phyloP scores from a whole-genome alignment of 1,140 invertebrate genomes.

The Caerostris extrusa region DNA sequence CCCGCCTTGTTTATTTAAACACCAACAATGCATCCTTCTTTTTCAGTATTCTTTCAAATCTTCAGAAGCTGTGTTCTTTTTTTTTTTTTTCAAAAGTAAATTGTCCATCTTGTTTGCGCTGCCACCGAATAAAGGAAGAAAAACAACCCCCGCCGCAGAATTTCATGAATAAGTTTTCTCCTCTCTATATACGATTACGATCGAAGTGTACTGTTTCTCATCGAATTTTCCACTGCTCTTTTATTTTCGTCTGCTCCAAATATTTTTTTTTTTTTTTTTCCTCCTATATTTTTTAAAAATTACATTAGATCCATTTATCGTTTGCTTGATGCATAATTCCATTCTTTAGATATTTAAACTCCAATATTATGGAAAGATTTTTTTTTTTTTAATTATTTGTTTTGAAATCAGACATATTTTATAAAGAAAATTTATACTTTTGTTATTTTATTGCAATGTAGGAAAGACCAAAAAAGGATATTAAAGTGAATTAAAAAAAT shows the following conservation, averaged over 20 bases:
- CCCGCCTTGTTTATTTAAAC: background rate
- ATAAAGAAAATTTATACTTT: too few species aligned
- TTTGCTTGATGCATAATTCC: background rate
- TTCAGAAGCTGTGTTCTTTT: slow-evolving; percentile 12
- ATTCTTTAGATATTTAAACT: too few species aligned
- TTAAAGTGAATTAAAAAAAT: too few species aligned
- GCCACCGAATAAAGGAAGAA: slow-evolving; percentile 10
- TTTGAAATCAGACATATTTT: too few species aligned
- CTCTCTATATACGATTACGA: slow-evolving; percentile 37
- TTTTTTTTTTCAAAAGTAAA: background rate
- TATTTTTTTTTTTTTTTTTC: background rate
- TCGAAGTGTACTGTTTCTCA: slow-evolving; percentile 40
- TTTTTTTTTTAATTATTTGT: too few species aligned
- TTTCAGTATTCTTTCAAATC: slow-evolving; percentile 28
- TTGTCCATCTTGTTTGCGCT: slow-evolving; percentile 46
- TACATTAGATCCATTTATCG: too few species aligned
- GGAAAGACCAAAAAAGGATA: too few species aligned
- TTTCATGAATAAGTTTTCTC: slow-evolving; percentile 72
- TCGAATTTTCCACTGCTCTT: slow-evolving; percentile 26
- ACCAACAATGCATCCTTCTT: slow-evolving; percentile 7
- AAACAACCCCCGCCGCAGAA: slow-evolving; percentile 32
- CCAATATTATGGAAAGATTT: too few species aligned
- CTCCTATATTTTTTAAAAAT: background rate
- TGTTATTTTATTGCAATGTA: too few species aligned
- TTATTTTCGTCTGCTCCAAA: background rate